Conservation (phyloP, 2,888 invertebrate species). For the Tenthredo mesomela region DNA sequence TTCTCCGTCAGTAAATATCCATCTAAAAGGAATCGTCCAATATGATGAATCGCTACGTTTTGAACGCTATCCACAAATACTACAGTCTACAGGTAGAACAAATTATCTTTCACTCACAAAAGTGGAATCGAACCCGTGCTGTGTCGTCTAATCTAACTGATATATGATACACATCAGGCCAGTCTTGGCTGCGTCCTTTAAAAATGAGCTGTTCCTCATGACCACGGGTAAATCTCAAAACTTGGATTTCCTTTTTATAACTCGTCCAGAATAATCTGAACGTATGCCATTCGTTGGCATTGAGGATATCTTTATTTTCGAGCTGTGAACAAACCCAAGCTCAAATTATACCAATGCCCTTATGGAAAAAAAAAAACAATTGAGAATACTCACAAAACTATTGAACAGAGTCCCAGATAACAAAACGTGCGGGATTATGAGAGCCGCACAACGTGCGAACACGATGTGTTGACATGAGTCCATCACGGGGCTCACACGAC, state of each 20-base stretch:
- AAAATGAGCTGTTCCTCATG: slow-evolving; percentile 30
- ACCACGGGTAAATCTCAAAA: background rate
- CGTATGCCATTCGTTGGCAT: slow-evolving; percentile 5
- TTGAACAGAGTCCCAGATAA: too few species aligned
- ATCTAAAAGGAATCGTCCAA: slow-evolving; percentile 56
- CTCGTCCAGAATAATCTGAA: background rate
- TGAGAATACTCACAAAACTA: too few species aligned
- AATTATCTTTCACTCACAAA: slow-evolving; percentile 59
- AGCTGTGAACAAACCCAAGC: slow-evolving; percentile 53
- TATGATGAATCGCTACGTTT: background rate
- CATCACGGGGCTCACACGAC: too few species aligned
- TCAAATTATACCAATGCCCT: background rate
- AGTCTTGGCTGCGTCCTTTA: background rate
- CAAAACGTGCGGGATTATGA: too few species aligned
- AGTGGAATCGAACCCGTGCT: slow-evolving; percentile 61
- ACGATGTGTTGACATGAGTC: too few species aligned
- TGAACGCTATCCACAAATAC: background rate
- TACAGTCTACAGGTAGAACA: background rate
- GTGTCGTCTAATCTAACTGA: slow-evolving; percentile 53
- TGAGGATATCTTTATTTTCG: background rate
- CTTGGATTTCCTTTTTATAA: background rate
- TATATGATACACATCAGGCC: slow-evolving; percentile 40
- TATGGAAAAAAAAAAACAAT: too few species aligned
- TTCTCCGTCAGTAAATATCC: slow-evolving; percentile 57
- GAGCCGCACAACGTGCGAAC: too few species aligned